Percentiles rank a stretch among this genome's conserved stretches.
phyloP scores from a whole-genome alignment of 2,113 vertebrate genomes.

The Hemibagrus wyckioides region DNA sequence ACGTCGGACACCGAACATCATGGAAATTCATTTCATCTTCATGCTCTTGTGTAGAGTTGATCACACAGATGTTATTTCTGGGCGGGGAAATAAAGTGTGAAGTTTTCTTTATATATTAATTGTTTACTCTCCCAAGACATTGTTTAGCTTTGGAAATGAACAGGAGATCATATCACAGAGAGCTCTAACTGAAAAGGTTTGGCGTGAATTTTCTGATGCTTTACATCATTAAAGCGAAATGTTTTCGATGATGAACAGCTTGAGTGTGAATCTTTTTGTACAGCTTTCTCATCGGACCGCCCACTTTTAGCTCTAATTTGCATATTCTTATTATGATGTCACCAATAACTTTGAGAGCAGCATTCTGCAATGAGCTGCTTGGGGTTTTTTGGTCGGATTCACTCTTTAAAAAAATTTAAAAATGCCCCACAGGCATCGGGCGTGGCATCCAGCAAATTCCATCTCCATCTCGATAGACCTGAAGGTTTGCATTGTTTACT shows the following conservation, averaged over 20 bases:
- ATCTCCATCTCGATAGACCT: background rate
- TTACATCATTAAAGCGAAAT: background rate
- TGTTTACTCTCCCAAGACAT: background rate
- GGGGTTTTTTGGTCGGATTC: background rate
- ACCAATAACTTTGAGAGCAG: background rate
- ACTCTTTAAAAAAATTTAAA: background rate
- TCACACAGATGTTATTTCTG: background rate
- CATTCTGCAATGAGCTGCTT: too few species aligned
- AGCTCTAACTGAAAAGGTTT: background rate
- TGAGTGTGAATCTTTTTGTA: background rate
- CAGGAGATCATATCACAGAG: too few species aligned
- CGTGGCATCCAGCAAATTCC: background rate
- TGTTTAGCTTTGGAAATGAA: background rate
- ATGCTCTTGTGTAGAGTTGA: background rate
- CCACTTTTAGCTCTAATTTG: background rate
- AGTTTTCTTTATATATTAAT: background rate
- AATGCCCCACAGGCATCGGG: background rate
- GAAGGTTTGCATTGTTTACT: constrained; percentile 4
- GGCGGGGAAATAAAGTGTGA: background rate
- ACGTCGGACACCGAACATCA: background rate
- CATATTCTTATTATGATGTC: background rate
- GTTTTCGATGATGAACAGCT: background rate
- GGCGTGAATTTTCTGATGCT: constrained; percentile 8
- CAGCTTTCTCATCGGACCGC: background rate
- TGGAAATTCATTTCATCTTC: background rate